Evolutionary conservation across 1,140 invertebrate genomes (phyloP), one percentile per base, ranked within the genome.

Genomic region (Rhagoletis zephyria): DNA sequence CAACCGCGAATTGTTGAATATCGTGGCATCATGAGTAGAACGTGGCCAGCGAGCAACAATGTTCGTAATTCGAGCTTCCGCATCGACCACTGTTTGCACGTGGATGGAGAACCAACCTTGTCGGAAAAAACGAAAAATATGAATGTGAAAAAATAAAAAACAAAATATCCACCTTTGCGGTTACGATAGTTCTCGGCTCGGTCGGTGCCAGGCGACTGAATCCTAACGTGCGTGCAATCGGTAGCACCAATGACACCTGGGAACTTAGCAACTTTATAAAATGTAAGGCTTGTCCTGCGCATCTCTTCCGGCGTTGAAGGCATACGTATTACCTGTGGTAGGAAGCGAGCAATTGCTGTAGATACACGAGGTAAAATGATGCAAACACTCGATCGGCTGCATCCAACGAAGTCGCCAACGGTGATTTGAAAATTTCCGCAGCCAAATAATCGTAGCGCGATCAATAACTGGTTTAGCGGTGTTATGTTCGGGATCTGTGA

Each of bases 381-480:
- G 65, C 65, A 67, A n/a, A 67, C 40, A 67, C n/a, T 67, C 65
- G 65, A 12, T 7, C 6, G 65, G n/a, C 65, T 67, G 65, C 65
- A 67, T 67, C 65, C 65, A 67, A 67, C n/a, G 16, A 67, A 67
- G 65, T 67, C 65, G 65, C 65, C 65, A 67, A 67, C 65, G n/a
- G 65, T n/a, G 65, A 67, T 67, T 67, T 67, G 65, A 67, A 67
- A 67, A 42, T n/a, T 67, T n/a, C 65, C 65, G 16, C 65, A 9
- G 9, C 9, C 65, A n/a, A 67, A 67, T 2, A 6, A 67, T 42
- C 65, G 65, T 67, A 1, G 65, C 65, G 65, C 65, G 59, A 30
- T 30, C 30, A 30, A 30, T 30, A 30, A 30, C 30, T 30, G 30
- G 30, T 30, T 30, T 30, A 30, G 59, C 12, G 59, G 59, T 60